Evolutionary conservation across 2,113 vertebrate genomes (phyloP).

Genomic region (Mus musculus): DNA sequence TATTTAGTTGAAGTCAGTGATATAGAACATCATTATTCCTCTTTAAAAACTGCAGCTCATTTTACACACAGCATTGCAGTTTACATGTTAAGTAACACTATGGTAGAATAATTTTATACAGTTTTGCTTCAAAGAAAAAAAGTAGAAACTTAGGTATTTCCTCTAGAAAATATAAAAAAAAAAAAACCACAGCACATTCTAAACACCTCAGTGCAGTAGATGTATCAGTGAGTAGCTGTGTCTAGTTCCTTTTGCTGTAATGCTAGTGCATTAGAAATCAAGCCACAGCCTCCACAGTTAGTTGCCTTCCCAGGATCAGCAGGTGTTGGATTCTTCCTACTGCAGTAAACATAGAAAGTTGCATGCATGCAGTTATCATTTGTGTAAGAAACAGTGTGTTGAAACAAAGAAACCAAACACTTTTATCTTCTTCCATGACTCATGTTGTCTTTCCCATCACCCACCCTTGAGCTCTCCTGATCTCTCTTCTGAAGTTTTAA

Average conservation of each 20-base stretch:
- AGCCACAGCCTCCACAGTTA: neutral
- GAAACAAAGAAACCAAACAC: neutral
- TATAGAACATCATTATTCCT: neutral
- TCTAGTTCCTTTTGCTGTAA: no score
- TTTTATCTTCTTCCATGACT: neutral
- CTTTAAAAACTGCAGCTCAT: neutral
- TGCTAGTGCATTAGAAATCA: neutral
- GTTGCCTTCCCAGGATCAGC: neutral
- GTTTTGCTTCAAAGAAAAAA: neutral
- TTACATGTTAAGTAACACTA: neutral
- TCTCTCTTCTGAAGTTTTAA: neutral
- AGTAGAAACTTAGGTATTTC: neutral
- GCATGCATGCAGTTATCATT: neutral
- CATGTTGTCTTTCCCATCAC: neutral
- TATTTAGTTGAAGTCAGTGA: neutral
- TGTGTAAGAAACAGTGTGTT: neutral
- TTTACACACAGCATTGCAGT: neutral
- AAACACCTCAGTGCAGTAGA: fast-evolving
- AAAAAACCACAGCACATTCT: neutral
- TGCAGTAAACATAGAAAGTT: neutral
- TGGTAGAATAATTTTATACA: neutral
- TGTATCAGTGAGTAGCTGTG: neutral
- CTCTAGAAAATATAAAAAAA: neutral
- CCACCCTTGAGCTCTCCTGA: neutral
- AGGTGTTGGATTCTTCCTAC: neutral